These are phyloP conservation scores for Phoxinus dragarum DNA, from an alignment of 2,797 vertebrate species.

Conservation along the genomic window DNA sequence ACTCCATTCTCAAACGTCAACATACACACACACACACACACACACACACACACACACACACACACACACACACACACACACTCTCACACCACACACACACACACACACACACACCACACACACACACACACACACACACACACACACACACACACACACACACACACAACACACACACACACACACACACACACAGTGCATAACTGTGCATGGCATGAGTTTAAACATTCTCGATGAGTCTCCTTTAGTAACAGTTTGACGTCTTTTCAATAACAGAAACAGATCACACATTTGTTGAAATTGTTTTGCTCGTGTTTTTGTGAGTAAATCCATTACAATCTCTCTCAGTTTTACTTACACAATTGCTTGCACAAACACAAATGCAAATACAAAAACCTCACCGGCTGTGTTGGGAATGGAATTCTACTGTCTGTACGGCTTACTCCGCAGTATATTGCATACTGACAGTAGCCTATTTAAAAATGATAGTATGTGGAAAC, in stretches of 20 bases:
- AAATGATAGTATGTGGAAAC: not conserved
- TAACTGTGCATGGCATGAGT: slow-evolving; percentile 41
- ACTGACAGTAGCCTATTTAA: not conserved
- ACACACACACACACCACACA: slow-evolving; percentile 25
- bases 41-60: slow-evolving; percentile 13
- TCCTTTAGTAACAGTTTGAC: slow-evolving; percentile 41
- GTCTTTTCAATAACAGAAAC: slow-evolving; percentile 36
- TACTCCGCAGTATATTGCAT: slow-evolving; percentile 4
- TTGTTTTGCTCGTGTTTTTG: slow-evolving; percentile 18
- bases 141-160: slow-evolving; percentile 28
- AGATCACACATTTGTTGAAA: slow-evolving; percentile 1
- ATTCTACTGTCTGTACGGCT: not conserved
- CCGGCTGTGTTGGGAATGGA: not conserved
- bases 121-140: slow-evolving; percentile 20
- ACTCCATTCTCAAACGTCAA: slow-evolving; percentile 24
- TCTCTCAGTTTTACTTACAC: slow-evolving; percentile 15
- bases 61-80: slow-evolving; percentile 4
- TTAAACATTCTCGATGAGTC: slow-evolving; percentile 42
- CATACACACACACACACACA: slow-evolving; percentile 23
- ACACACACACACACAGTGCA: slow-evolving; percentile 9
- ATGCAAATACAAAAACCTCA: slow-evolving; percentile 8
- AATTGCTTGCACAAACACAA: slow-evolving; percentile 32
- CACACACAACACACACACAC: slow-evolving; percentile 16
- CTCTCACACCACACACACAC: slow-evolving; percentile 18
- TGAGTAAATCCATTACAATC: slow-evolving; percentile 6